Conservation (phyloP, 2,113 vertebrate genomes). For the Nycticebus coucang region DNA sequence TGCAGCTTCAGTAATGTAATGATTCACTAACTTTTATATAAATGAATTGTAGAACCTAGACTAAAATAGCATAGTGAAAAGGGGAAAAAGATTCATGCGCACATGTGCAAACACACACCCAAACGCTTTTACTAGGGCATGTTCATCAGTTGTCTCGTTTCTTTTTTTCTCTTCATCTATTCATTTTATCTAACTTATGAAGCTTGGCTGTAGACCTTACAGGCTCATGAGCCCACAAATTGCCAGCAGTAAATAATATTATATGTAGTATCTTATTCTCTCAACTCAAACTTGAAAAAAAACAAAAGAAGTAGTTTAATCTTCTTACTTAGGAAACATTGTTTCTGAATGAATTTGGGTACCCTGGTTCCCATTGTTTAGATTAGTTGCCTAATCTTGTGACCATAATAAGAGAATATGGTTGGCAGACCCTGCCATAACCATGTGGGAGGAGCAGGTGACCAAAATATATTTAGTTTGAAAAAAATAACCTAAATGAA, state of each 20-base stretch:
- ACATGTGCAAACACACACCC: background rate
- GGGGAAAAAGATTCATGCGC: background rate
- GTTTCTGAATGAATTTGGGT: background rate
- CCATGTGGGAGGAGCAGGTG: background rate
- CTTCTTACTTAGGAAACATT: background rate
- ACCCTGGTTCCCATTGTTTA: background rate
- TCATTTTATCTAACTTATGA: background rate
- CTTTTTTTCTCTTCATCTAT: background rate
- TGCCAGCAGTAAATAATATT: background rate
- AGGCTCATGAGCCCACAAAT: background rate
- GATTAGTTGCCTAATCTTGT: background rate
- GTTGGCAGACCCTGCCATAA: background rate
- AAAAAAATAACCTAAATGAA: background rate
- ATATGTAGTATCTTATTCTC: background rate
- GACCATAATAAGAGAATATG: background rate
- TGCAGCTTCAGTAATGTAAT: slow-evolving; percentile 58
- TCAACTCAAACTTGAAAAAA: slow-evolving; percentile 36
- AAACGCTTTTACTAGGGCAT: background rate
- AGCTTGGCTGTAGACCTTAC: background rate
- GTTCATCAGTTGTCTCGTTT: background rate
- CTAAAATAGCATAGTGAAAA: background rate
- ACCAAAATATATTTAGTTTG: background rate
- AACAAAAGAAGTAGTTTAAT: background rate
- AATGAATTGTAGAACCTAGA: slow-evolving; percentile 42
- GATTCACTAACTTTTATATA: slow-evolving; percentile 57